phyloP scores from a whole-genome alignment of 2,888 invertebrate genomes.

The Phyllotreta striolata region DNA sequence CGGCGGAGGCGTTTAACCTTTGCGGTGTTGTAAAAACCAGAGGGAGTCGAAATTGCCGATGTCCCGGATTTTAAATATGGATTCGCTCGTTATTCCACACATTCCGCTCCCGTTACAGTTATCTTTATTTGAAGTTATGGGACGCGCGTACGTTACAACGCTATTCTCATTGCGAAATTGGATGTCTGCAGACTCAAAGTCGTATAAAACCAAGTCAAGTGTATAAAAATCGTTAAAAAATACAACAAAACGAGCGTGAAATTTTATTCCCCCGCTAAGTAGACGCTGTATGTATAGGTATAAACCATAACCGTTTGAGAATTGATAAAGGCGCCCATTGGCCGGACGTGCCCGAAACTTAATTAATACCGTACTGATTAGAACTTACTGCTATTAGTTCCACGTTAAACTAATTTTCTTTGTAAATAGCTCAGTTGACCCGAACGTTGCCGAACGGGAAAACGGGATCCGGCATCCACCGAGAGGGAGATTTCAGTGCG shows the following conservation, averaged over 20 bases:
- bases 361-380: conserved; percentile 39
- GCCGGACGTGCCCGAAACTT: conserved; percentile 30
- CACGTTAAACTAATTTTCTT: conserved; percentile 42
- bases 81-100: conserved; percentile 24
- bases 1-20: conserved; percentile 16
- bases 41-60: conserved; percentile 23
- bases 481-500: neutral
- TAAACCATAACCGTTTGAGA: conserved; percentile 2
- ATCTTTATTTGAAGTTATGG: conserved; percentile 23
- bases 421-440: conserved; percentile 41
- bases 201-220: too few species aligned
- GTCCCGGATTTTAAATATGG: conserved; percentile 24
- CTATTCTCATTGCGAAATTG: too few species aligned
- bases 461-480: conserved; percentile 19
- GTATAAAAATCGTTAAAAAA: too few species aligned
- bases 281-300: conserved; percentile 4
- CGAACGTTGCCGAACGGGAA: conserved; percentile 26
- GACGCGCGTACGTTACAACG: neutral
- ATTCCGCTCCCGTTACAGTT: conserved; percentile 16
- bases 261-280: neutral
- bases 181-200: too few species aligned
- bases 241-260: neutral
- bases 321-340: conserved; percentile 33
- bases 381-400: conserved; percentile 39
- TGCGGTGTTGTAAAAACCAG: conserved; percentile 21